phyloP scores from a whole-genome alignment of 1,140 invertebrate genomes.

The Hormaphis cornu region DNA sequence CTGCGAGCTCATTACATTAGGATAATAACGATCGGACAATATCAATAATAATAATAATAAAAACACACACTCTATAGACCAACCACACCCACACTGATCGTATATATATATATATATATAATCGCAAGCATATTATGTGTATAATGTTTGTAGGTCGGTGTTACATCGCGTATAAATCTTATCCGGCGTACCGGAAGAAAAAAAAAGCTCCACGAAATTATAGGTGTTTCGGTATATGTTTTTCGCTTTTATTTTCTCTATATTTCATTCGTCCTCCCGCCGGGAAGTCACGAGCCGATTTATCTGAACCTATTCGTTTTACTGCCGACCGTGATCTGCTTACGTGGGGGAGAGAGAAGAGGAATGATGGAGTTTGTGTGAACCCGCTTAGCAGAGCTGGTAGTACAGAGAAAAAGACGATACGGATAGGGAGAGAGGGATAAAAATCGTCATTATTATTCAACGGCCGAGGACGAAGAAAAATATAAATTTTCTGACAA shows the following conservation, averaged over 20 bases:
- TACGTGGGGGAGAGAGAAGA: neutral
- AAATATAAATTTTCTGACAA: slow-evolving; percentile 10
- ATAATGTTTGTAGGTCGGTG: no score
- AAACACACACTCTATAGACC: no score
- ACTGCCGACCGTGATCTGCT: neutral
- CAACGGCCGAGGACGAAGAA: neutral
- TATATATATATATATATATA: no score
- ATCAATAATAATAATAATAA: slow-evolving; percentile 8
- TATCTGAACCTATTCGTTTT: neutral
- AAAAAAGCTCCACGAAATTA: neutral
- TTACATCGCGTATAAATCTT: neutral
- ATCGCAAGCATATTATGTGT: neutral
- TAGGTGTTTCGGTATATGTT: neutral
- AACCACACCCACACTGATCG: neutral
- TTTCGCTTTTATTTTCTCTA: neutral
- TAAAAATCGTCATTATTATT: neutral
- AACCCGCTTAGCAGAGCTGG: no score
- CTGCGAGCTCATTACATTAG: slow-evolving; percentile 3
- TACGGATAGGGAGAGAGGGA: neutral
- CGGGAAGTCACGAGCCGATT: neutral
- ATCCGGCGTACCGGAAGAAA: no score
- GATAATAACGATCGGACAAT: neutral
- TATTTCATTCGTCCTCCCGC: neutral
- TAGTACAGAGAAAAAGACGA: neutral
- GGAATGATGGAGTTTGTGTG: neutral